phyloP scores from a whole-genome alignment of 1,140 invertebrate genomes.

The Zaprionus lachaisei region DNA sequence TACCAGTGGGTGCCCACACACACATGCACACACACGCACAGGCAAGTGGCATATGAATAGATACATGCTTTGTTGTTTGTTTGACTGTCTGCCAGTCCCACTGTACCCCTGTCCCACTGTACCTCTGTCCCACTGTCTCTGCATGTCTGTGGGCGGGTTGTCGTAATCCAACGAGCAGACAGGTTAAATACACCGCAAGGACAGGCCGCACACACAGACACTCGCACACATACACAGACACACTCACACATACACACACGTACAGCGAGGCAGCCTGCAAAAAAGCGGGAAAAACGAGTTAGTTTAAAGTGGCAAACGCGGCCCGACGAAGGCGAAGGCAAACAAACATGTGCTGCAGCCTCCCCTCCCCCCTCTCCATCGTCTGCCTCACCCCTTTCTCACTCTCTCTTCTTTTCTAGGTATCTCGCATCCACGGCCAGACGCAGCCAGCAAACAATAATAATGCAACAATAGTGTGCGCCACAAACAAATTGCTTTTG shows the following conservation, averaged over 20 bases:
- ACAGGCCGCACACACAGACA: slow-evolving; percentile 61
- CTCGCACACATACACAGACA: slow-evolving; percentile 20
- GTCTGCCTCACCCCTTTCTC: no score
- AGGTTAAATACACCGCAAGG: slow-evolving; percentile 83
- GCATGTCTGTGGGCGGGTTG: slow-evolving; percentile 58
- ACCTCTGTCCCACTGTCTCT: not conserved
- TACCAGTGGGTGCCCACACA: slow-evolving; percentile 38
- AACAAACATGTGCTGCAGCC: slow-evolving; percentile 50
- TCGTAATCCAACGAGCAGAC: slow-evolving; percentile 82
- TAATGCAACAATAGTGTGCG: slow-evolving; percentile 81
- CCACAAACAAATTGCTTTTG: slow-evolving; percentile 81
- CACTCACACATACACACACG: not conserved
- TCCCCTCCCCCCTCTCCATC: no score
- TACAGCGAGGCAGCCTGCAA: not conserved
- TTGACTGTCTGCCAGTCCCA: slow-evolving; percentile 38
- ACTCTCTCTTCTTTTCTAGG: not conserved
- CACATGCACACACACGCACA: slow-evolving; percentile 13
- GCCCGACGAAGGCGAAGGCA: slow-evolving; percentile 41
- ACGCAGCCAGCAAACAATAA: slow-evolving; percentile 78
- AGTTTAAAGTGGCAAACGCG: slow-evolving; percentile 68
- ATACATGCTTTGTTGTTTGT: slow-evolving; percentile 76
- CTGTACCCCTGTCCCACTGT: slow-evolving; percentile 27
- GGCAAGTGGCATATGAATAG: slow-evolving; percentile 77
- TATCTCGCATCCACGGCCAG: slow-evolving; percentile 48
- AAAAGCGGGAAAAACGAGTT: slow-evolving; percentile 45